Conservation (phyloP, 2,888 invertebrate genomes). For the Elgonia sp. region DNA sequence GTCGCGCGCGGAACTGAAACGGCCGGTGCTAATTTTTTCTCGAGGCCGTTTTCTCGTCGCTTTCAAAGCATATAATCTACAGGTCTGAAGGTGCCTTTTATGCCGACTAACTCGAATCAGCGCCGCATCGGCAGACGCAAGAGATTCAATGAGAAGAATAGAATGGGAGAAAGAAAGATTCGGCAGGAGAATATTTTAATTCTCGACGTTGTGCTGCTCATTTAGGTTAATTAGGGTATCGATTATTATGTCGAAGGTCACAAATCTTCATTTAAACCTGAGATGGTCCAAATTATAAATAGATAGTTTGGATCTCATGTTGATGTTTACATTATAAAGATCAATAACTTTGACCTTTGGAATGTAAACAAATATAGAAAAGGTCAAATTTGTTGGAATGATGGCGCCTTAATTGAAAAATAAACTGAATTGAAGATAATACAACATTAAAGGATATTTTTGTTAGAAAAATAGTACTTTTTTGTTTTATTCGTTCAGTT, state of each 20-base stretch:
- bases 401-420: no score
- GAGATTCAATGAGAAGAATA: constrained; percentile 9
- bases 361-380: no score
- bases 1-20: constrained; percentile 67
- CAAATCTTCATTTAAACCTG: no score
- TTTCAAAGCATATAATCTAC: constrained; percentile 65
- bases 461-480: no score
- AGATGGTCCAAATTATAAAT: no score
- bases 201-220: constrained; percentile 3
- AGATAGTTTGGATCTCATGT: no score
- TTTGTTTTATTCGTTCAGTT: no score
- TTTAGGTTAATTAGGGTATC: constrained; percentile 31
- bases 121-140: neutral
- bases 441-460: no score
- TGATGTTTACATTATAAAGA: no score
- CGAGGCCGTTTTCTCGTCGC: constrained; percentile 70
- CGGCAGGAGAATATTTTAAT: constrained; percentile 31
- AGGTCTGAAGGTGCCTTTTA: constrained; percentile 51
- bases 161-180: neutral
- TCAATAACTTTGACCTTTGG: no score
- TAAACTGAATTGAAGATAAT: no score
- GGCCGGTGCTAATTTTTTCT: constrained; percentile 68
- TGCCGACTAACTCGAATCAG: constrained; percentile 36
- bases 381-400: no score
- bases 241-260: neutral